Base-by-base conservation (phyloP, 2,888 invertebrate species). In the Elegia similella region DNA sequence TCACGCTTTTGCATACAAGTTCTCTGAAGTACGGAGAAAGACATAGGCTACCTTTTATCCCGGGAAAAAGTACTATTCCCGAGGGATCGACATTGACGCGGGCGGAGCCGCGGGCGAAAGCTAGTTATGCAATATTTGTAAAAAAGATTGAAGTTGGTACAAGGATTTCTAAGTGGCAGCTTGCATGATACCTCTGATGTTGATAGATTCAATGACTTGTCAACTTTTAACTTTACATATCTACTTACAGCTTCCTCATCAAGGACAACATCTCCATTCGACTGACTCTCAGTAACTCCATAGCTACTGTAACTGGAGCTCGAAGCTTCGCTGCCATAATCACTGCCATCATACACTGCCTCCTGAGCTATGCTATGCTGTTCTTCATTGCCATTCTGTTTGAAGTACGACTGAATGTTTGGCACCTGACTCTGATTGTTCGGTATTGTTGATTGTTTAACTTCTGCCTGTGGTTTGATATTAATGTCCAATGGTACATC, bases 221-320 rank as follows among this genome's bases (percentile, higher is more conserved):
- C n/a, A n/a, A n/a, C n/a, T n/a, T n/a, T n/a, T n/a, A n/a, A n/a
- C n/a, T n/a, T n/a, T n/a, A n/a, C n/a, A n/a, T n/a, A 48, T 58
- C 48, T 61, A 84, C 88, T 87, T 72, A 88, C 90, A 66, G 88
- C 89, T 76, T 88, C 91, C 42, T 91, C 89, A 77, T 90, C 87
- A 47, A 90, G 71, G 17, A 73, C 70, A 16, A 73, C 66, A 44
- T 74, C 70, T n/a, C 48, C 57, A 42, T 58, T 44, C 30, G 52
- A 8, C n/a, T 57, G 53, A 23, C 29, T 55, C 29, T 58, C 53
- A 17, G 46, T 12, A 38, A 29, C 30, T 3, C 6, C 42, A 46
- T 59, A 56, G 32, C 17, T 46, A 56, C 60, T 60, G 34, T 70
- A 65, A 65, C 70, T 68, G 12, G 73, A 69, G 30, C 67, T 62